Percentiles rank a stretch among this genome's conserved stretches.
phyloP scores from a whole-genome alignment of 1,140 invertebrate species.

The Drosophila pruinosa region DNA sequence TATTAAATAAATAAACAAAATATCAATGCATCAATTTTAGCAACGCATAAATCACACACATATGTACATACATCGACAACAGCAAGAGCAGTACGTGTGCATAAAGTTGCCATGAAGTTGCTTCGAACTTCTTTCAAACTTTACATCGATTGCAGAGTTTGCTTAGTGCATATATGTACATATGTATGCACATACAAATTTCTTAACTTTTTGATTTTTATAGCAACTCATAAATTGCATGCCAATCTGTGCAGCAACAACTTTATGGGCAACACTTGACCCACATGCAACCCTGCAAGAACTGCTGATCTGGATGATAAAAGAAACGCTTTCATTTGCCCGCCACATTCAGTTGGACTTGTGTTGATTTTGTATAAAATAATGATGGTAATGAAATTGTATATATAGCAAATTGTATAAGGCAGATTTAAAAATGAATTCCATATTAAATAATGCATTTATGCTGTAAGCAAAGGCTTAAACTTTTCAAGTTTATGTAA shows the following conservation, averaged over 20 bases:
- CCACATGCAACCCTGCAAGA: background rate
- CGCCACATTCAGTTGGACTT: background rate
- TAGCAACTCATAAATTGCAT: background rate
- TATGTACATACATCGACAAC: background rate
- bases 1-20: conserved; percentile 41
- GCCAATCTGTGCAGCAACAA: background rate
- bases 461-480: too few species aligned
- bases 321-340: background rate
- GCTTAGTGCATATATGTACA: too few species aligned
- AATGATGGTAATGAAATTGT: too few species aligned
- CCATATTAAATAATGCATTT: too few species aligned
- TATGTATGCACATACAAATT: background rate
- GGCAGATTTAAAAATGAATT: too few species aligned
- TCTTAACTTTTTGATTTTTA: background rate
- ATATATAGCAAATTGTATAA: too few species aligned
- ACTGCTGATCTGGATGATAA: background rate
- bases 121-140: background rate
- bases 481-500: too few species aligned
- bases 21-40: conserved; percentile 5
- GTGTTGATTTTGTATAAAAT: too few species aligned
- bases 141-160: background rate
- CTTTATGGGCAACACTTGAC: background rate
- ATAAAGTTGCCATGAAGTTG: background rate
- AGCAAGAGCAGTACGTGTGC: background rate
- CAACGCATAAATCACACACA: background rate